Base-by-base conservation (phyloP, 1,140 invertebrate species). In the Ditylenchus dipsaci region DNA sequence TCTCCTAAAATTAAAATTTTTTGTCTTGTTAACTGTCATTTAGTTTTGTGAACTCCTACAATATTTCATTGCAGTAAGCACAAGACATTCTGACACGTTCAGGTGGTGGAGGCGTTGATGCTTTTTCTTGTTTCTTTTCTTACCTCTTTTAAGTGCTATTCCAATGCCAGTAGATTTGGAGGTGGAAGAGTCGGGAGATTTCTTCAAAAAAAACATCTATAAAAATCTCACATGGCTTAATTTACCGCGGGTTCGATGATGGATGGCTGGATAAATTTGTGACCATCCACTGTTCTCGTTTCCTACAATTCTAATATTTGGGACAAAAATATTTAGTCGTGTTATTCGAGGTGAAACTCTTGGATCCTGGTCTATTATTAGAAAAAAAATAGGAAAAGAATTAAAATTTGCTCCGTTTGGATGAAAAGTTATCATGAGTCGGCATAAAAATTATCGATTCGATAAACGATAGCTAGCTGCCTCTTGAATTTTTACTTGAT, bases 1-100 rank as follows among this genome's bases (percentile, higher is more conserved):
- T 90, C 86, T 99, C 94, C 74, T 90, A 38, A 38, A 38, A 38
- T 38, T 38, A n/a, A n/a, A n/a, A n/a, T n/a, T n/a, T n/a, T n/a
- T n/a, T n/a, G n/a, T n/a, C n/a, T n/a, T n/a, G n/a, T n/a, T n/a
- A n/a, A n/a, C n/a, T n/a, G n/a, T n/a, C n/a, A n/a, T n/a, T n/a
- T n/a, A n/a, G n/a, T n/a, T n/a, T n/a, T n/a, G n/a, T 63, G 88
- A 38, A 38, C 33, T 5, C 33, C 33, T 38, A 38, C 33, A 53
- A 21, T 19, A 53, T 53, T 87, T 49, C 91, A 73, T 82, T 82
- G 77, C 87, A 87, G 69, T 84, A 83, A 13, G 79, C 75, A 75
- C 87, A 87, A 17, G 83, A 71, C 43, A 84, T 70, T 90, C 1
- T 89, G 88, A 79, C 90, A 89, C 67, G 89, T 88, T 75, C 64